Base-by-base conservation (phyloP, 1,140 invertebrate species). In the Drosophila virilis region DNA sequence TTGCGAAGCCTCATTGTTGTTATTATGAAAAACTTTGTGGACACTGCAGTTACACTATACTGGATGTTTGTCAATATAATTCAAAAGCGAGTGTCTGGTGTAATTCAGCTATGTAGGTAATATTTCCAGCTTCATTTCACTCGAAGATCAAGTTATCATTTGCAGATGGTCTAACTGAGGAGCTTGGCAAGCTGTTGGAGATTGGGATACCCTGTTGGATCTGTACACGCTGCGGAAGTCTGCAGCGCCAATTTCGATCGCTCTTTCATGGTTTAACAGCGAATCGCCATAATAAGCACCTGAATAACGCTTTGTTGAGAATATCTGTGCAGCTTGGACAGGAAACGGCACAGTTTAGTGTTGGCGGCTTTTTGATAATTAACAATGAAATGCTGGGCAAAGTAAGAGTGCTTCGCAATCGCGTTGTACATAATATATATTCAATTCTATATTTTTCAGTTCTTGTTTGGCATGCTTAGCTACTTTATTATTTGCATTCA, bases 401-500 rank as follows among this genome's bases (percentile, higher is more conserved):
- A n/a, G 66, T 74, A 2, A 67, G 33, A 4, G 3, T 4, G 22
- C 22, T 22, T 22, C 22, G 22, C 22, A 12, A 0, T 12, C 17
- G 10, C 38, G 6, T 22, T 10, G 33, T 17, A 0, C 22, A 0
- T 12, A 9, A 9, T 10, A 8, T 9, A 13, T 2, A 1, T 32
- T n/a, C 7, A 1, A 38, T n/a, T 22, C 2, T 46, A 22, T 1
- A 1, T 22, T 8, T 43, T 54, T 42, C 42, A 73, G 69, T 67
- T 77, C 28, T 10, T 77, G 0, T 67, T 61, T 12, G 62, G 38
- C 28, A 37, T 62, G 57, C 2, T 62, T 6, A 67, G 60, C 43
- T 73, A 77, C 9, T 58, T 66, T 8, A 28, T 77, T 3, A 52
- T 77, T 17, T 61, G 38, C 38, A 37, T 77, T 7, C 69, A 72